Evolutionary conservation across 2,113 vertebrate genomes (phyloP).

Genomic region (Dasyurus viverrinus): DNA sequence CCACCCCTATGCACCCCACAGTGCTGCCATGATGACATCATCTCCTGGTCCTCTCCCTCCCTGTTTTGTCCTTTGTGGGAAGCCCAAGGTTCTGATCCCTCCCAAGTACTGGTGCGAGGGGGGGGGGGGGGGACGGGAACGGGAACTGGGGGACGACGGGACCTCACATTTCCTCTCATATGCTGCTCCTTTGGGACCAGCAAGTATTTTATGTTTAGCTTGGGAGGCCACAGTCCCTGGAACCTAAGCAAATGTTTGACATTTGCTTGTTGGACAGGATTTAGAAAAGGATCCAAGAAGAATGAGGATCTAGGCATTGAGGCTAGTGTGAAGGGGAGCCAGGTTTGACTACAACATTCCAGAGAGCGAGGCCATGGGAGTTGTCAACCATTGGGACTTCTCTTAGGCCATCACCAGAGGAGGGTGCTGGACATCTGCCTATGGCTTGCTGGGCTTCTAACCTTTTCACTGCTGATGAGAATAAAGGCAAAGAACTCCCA

Average conservation of each 20-base stretch:
- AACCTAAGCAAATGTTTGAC: conserved; percentile 27
- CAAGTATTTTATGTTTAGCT: background rate
- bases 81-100: background rate
- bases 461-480: background rate
- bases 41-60: background rate
- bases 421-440: background rate
- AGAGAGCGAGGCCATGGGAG: background rate
- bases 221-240: background rate
- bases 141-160: too few species aligned
- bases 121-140: too few species aligned
- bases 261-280: background rate
- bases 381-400: background rate
- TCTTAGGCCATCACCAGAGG: background rate
- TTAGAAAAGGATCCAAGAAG: background rate
- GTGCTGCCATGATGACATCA: background rate
- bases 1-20: background rate
- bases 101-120: background rate
- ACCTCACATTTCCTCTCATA: background rate
- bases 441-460: background rate
- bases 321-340: background rate
- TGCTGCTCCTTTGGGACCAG: conserved; percentile 19
- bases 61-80: background rate
- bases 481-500: background rate
- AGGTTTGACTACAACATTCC: background rate
- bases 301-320: background rate